Evolutionary conservation across 2,113 vertebrate genomes (phyloP), one percentile per base, ranked within the genome.

Genomic region (Dipodomys ordii): DNA sequence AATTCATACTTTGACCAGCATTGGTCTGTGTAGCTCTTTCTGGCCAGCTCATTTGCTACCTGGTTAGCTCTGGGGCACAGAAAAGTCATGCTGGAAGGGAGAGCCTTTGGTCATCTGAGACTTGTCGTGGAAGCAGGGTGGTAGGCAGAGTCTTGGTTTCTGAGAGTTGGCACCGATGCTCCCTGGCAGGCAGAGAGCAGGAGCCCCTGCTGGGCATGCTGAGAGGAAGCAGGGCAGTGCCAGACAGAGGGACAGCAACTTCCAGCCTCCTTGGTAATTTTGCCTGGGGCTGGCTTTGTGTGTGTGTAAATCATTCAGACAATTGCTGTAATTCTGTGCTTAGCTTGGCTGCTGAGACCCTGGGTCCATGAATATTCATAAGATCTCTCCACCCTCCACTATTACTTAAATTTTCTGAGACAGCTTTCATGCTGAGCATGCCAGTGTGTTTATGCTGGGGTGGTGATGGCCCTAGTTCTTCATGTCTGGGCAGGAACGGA

Each of bases 321-420:
- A 97, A 97, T 96, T 97, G 96, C 94, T 96, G 84, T 97, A 87
- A 96, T 95, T 97, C 97, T 93, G 72, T 62, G 95, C 92, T 89
- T 91, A 87, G 94, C 89, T 89, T 92, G 87, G 81, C 96, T 94
- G 93, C 84, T 78, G 23, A 94, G 96, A 91, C 95, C 93, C 81
- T 93, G 15, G 64, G 25, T 12, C 90, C 95, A 95, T 97, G 95
- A 97, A 97, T 97, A 97, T 95, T 95, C 90, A 97, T 95, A 9
- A 84, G 73, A 5, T 95, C 81, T 84, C 91, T 25, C 91, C 89
- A 82, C 93, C 89, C 93, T 93, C 84, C 81, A 82, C 87, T 95
- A 90, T 96, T 84, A 89, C 96, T 96, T 94, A 95, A 90, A 91
- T 93, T 95, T 95, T 94, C 90, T 93, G 88, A 89, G 93, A 95